These are phyloP conservation scores for Acheta domesticus DNA, from an alignment of 2,888 invertebrate species.

Conservation along the genomic window DNA sequence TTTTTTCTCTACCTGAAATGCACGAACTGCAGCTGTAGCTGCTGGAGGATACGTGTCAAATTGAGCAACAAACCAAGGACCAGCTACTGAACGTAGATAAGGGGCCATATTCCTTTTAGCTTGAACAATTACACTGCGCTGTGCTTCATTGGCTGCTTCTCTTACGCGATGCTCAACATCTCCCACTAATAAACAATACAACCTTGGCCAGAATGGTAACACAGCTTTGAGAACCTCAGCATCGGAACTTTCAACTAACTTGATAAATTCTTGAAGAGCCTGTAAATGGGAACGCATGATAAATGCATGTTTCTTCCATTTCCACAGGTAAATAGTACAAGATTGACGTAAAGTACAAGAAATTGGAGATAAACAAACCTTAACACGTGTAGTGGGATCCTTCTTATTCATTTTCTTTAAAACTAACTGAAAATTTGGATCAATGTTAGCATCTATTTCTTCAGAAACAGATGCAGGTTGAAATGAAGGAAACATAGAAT, in stretches of 20 bases:
- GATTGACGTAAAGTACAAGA: too few relatives aligned
- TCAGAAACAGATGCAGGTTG: constrained; percentile 54
- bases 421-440: constrained; percentile 71
- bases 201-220: constrained; percentile 78
- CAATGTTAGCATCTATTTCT: constrained; percentile 63
- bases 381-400: constrained; percentile 83
- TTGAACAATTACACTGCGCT: constrained; percentile 62
- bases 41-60: constrained; percentile 85
- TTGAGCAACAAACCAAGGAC: constrained; percentile 81
- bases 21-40: constrained; percentile 64
- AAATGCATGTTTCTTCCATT: neutral
- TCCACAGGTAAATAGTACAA: neutral
- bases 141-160: constrained; percentile 72
- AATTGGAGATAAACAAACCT: constrained; percentile 53
- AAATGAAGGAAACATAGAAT: constrained; percentile 58
- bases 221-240: constrained; percentile 66
- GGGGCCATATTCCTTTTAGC: constrained; percentile 76
- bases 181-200: constrained; percentile 69
- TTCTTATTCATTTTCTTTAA: constrained; percentile 87
- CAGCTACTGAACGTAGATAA: constrained; percentile 69
- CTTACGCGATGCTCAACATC: constrained; percentile 82
- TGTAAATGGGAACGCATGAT: constrained; percentile 44
- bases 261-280: constrained; percentile 79
- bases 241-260: constrained; percentile 63
- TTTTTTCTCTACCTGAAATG: constrained; percentile 55